phyloP scores from a whole-genome alignment of 2,113 vertebrate species.

The Pedetes capensis region DNA sequence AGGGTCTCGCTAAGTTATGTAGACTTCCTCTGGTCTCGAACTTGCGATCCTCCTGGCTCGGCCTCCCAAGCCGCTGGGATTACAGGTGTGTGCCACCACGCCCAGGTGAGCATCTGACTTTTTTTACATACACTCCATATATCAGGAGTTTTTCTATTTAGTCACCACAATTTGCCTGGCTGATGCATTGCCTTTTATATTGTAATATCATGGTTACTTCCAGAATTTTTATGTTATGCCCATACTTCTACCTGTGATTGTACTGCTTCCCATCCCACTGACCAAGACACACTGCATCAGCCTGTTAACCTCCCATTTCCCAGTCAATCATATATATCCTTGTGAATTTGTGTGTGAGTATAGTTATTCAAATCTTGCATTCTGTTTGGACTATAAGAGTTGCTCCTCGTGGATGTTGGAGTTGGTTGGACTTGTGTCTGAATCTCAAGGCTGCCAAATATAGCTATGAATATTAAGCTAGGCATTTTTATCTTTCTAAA shows the following conservation, averaged over 20 bases:
- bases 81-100: too few species aligned
- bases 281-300: neutral
- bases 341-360: neutral
- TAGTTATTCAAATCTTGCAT: neutral
- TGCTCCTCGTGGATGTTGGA: neutral
- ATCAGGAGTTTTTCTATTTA: neutral
- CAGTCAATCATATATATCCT: neutral
- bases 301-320: neutral
- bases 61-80: too few species aligned
- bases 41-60: too few species aligned
- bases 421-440: neutral
- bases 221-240: neutral
- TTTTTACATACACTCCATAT: neutral
- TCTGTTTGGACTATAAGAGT: neutral
- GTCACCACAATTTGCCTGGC: neutral
- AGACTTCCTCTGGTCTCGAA: too few species aligned
- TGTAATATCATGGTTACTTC: too few species aligned
- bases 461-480: neutral
- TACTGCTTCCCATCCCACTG: neutral
- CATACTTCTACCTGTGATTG: neutral
- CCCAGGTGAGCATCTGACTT: neutral
- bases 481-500: neutral
- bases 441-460: neutral
- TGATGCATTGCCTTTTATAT: neutral
- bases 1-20: too few species aligned